phyloP scores from a whole-genome alignment of 2,888 invertebrate species.

The Zygothrica quintamaculata region DNA sequence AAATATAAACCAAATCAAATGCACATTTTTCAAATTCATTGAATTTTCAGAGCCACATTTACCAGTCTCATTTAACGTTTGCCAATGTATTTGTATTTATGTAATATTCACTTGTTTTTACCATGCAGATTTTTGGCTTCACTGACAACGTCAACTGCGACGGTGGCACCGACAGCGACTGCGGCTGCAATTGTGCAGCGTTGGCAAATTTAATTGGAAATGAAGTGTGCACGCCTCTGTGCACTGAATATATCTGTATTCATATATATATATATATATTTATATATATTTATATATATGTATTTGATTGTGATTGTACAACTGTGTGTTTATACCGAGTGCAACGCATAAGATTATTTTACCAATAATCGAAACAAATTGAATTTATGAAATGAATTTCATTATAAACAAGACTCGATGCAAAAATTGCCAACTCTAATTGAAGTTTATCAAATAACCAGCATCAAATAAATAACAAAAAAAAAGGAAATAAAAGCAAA shows the following conservation, averaged over 20 bases:
- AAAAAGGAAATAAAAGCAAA: constrained; percentile 20
- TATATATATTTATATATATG: constrained; percentile 1
- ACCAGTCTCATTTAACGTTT: constrained; percentile 40
- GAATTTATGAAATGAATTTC: constrained; percentile 78
- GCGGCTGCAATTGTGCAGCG: constrained; percentile 64
- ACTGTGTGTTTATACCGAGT: constrained; percentile 30
- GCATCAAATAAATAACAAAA: constrained; percentile 34
- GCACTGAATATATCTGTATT: constrained; percentile 21
- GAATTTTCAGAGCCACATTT: constrained; percentile 66
- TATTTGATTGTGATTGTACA: constrained; percentile 6
- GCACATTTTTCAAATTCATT: constrained; percentile 77
- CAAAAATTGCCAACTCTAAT: constrained; percentile 65
- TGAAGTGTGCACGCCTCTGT: constrained; percentile 62
- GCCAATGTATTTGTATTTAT: constrained; percentile 58
- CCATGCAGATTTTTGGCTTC: constrained; percentile 50
- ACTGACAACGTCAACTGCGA: constrained; percentile 23
- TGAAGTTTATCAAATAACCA: constrained; percentile 67
- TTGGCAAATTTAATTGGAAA: constrained; percentile 79
- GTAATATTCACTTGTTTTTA: constrained; percentile 60
- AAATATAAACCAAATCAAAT: constrained; percentile 77
- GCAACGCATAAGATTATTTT: constrained; percentile 72
- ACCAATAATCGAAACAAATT: constrained; percentile 78
- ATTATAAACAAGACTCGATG: constrained; percentile 51
- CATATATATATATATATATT: constrained; percentile 20
- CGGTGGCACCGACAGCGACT: constrained; percentile 21